Base-by-base conservation (phyloP, 2,888 invertebrate genomes). In the Cheiracanthium punctorium region DNA sequence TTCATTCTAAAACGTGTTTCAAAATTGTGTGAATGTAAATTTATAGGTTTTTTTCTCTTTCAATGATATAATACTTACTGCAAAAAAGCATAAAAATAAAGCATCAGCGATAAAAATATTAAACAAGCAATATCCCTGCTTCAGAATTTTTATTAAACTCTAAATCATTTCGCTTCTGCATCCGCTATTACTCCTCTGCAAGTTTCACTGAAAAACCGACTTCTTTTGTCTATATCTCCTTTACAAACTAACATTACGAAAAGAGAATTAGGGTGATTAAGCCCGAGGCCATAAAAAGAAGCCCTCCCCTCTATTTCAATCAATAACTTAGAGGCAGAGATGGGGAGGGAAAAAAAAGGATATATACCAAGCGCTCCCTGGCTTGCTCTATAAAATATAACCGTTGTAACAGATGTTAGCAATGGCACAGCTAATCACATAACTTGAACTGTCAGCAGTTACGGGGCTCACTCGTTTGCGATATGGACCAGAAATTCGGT, bases 391-490 rank as follows among this genome's bases (percentile, higher is more conserved):
- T 64, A 75, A 75, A 64, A 33, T 75, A 75, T 64, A 64, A 37
- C 75, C 20, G 24, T 37, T 73, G 84, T 74, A 85, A 74, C 84
- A 85, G 84, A 85, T 85, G 84, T 79, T 33, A 24, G 69, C 37
- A 79, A 85, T 85, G 84, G 69, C 24, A 71, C 17, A 41, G 72
- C 82, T 84, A 84, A 84, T 84, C 82, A 67, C 82, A 84, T 84
- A 73, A 84, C 77, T 84, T 77, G 82, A 77, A 77, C 76, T 77
- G 82, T 84, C 77, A 79, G 84, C 79, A 79, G 73, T 79, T 85
- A 74, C 52, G 71, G 72, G 37, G 52, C 48, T 29, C 73, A 72
- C 82, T 84, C 77, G 77, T 77, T 79, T 79, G 84, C 69, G 73
- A 71, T 84, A 84, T 79, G 84, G 79, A 69, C 73, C 79, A 64